Conservation (phyloP, 2,113 vertebrate species). For the Tyrannus savana region DNA sequence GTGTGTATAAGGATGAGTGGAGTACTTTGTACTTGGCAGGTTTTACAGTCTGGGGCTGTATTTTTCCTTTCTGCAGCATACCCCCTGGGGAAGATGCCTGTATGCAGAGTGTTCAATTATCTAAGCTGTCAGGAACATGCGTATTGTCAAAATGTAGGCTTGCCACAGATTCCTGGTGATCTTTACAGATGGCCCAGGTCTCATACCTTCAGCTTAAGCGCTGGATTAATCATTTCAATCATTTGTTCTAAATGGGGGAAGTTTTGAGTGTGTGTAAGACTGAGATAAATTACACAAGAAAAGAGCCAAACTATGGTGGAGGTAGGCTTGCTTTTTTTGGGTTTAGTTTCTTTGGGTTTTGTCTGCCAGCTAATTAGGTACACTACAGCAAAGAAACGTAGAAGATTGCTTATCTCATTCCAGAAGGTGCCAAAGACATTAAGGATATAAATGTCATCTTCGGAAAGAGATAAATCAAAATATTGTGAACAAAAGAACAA, state of each 20-base stretch:
- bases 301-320: not conserved
- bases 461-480: not conserved
- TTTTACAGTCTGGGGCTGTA: conserved; percentile 3
- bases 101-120: conserved; percentile 29
- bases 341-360: not conserved
- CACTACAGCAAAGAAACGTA: not conserved
- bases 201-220: not conserved
- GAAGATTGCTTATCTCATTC: not conserved
- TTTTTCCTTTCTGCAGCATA: conserved; percentile 39
- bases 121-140: not conserved
- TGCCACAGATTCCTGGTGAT: conserved; percentile 5
- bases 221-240: not conserved
- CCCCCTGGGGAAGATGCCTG: conserved; percentile 14
- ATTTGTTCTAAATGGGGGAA: not conserved
- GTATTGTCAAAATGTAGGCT: not conserved
- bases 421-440: not conserved
- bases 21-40: conserved; percentile 13
- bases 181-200: not conserved
- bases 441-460: not conserved
- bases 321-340: not conserved
- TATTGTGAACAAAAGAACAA: not conserved
- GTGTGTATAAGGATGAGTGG: not conserved
- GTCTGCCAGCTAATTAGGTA: not conserved
- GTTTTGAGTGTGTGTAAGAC: not conserved
- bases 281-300: not conserved